A percentile compares a stretch with the other conserved stretches of the same genome.
Evolutionary conservation across 2,888 invertebrate genomes (phyloP).

Genomic region (Ashinkailepas kermadecensis): DNA sequence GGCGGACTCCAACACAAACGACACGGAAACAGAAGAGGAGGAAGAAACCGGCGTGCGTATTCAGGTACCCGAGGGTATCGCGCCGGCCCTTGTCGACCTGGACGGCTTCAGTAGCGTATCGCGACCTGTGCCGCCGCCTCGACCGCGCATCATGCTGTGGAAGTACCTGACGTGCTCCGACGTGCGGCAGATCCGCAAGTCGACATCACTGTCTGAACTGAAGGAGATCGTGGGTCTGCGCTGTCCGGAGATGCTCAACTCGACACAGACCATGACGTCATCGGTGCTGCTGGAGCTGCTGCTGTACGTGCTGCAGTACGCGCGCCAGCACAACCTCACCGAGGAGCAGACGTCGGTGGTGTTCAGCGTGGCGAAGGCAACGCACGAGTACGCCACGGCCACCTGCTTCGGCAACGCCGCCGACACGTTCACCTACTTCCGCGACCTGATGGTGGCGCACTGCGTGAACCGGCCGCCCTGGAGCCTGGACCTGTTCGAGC

Average conservation of each 20-base stretch:
- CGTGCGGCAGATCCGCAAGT: background rate
- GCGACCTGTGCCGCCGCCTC: background rate
- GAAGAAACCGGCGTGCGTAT: background rate
- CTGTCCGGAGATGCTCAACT: slow-evolving; percentile 1
- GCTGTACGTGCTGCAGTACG: slow-evolving; percentile 19
- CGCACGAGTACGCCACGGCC: slow-evolving; percentile 17
- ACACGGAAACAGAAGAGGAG: background rate
- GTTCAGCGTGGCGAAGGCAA: slow-evolving; percentile 5
- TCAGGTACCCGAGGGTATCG: background rate
- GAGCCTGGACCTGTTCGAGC: slow-evolving; percentile 20
- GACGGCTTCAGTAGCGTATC: background rate
- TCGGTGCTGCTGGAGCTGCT: background rate
- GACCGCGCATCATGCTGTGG: background rate
- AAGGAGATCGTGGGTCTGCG: background rate
- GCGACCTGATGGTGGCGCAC: slow-evolving; percentile 10
- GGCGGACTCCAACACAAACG: background rate
- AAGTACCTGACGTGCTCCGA: background rate
- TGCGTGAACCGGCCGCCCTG: slow-evolving; percentile 20
- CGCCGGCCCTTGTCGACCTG: slow-evolving; percentile 6
- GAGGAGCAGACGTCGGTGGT: slow-evolving; percentile 10
- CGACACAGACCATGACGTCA: background rate
- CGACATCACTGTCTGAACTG: background rate
- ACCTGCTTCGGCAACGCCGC: slow-evolving; percentile 9
- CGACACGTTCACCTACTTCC: slow-evolving; percentile 9
- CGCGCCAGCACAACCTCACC: background rate